phyloP scores from a whole-genome alignment of 2,113 vertebrate genomes.

The Thunnus maccoyii region DNA sequence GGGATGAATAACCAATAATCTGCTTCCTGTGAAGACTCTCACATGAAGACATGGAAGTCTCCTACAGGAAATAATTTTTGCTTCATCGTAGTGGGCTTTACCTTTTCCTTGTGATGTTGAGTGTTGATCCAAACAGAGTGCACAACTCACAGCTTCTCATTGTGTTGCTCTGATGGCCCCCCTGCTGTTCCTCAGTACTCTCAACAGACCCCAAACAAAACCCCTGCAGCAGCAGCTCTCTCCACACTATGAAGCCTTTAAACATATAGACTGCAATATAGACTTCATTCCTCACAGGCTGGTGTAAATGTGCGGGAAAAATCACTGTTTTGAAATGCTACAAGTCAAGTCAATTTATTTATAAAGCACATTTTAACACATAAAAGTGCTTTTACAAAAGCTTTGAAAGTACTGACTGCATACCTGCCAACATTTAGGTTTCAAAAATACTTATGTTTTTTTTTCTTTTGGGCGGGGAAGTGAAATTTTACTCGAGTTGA shows the following conservation, averaged over 20 bases:
- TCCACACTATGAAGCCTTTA: neutral
- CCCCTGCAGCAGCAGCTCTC: neutral
- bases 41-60: neutral
- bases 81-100: neutral
- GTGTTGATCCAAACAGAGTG: neutral
- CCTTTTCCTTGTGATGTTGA: conserved; percentile 12
- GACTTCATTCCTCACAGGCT: neutral
- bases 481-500: too few species aligned
- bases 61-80: neutral
- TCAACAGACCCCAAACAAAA: conserved; percentile 23
- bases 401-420: too few species aligned
- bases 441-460: too few species aligned
- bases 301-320: neutral
- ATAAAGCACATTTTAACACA: too few species aligned
- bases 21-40: neutral
- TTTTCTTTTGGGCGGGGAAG: too few species aligned
- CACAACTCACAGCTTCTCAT: conserved; percentile 33
- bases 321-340: too few species aligned
- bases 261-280: neutral
- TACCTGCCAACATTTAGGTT: too few species aligned
- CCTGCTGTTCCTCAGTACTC: conserved; percentile 15
- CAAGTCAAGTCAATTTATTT: too few species aligned
- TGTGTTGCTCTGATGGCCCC: conserved; percentile 15
- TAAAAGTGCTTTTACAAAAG: too few species aligned
- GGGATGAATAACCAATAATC: neutral